Evolutionary conservation across 2,888 invertebrate species (phyloP).

Genomic region (Tetrapedia diversipes): DNA sequence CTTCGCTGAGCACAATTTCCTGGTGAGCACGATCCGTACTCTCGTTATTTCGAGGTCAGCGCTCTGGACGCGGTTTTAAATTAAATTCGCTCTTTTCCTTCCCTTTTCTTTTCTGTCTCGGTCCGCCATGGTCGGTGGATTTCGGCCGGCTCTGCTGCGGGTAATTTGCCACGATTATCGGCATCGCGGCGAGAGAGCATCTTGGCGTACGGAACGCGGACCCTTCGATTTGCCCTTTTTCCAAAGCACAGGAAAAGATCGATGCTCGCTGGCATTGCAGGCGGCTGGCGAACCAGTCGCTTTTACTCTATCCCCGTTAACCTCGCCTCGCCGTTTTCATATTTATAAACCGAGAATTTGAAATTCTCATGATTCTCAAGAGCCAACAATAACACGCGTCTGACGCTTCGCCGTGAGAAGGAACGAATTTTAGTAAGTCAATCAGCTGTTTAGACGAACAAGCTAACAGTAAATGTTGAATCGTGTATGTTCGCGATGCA

Average conservation of each 20-base stretch:
- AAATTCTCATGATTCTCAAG: neutral
- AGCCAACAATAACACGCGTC: too few species aligned
- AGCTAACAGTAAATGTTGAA: neutral
- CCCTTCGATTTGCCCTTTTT: neutral
- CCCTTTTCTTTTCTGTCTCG: neutral
- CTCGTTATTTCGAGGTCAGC: slow-evolving; percentile 31
- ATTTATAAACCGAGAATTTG: neutral
- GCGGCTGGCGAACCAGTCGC: too few species aligned
- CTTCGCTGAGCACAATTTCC: slow-evolving; percentile 66
- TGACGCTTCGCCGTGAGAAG: neutral
- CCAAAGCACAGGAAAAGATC: neutral
- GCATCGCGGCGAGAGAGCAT: slow-evolving; percentile 2
- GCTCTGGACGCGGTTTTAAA: slow-evolving; percentile 23
- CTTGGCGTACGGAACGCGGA: neutral
- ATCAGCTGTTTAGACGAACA: neutral
- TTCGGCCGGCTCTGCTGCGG: neutral
- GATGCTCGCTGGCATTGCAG: neutral
- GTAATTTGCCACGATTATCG: slow-evolving; percentile 36
- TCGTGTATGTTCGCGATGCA: neutral
- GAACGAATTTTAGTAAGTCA: neutral
- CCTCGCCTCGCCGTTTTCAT: neutral
- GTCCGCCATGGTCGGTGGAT: neutral
- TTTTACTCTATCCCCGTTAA: too few species aligned
- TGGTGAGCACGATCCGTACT: slow-evolving; percentile 53
- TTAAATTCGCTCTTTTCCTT: slow-evolving; percentile 9